These are phyloP conservation scores for Thamnophis elegans DNA, from an alignment of 2,797 vertebrate species.

Conservation along the genomic window DNA sequence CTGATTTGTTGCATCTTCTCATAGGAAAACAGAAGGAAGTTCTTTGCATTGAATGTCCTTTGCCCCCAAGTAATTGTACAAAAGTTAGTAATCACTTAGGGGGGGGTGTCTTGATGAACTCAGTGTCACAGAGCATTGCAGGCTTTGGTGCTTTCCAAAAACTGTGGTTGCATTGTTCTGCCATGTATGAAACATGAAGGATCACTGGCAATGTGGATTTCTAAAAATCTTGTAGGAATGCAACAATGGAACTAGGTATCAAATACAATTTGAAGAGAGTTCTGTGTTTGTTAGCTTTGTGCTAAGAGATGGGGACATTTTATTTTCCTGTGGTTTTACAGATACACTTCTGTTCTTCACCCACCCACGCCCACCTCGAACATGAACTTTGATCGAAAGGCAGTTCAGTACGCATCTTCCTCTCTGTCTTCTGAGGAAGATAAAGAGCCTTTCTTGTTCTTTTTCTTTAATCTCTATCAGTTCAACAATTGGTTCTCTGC, in stretches of 20 bases:
- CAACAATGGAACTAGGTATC: neutral
- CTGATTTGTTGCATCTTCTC: neutral
- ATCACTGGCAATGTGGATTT: neutral
- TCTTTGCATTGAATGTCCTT: neutral
- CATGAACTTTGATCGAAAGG: neutral
- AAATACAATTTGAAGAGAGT: neutral
- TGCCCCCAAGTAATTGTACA: neutral
- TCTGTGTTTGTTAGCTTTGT: neutral
- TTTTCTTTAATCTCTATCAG: neutral
- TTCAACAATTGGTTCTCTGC: neutral
- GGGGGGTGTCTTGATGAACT: neutral
- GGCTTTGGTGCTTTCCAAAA: neutral
- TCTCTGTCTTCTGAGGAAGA: neutral
- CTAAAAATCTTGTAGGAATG: neutral
- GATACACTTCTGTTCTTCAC: neutral
- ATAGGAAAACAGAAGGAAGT: neutral
- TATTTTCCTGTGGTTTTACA: neutral
- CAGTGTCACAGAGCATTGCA: too few relatives aligned
- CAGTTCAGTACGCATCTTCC: neutral
- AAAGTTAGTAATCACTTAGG: neutral
- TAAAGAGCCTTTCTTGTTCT: neutral
- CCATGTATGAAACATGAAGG: neutral
- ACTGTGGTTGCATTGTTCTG: neutral
- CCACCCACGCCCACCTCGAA: neutral
- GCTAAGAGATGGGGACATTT: neutral